Base-by-base conservation (phyloP, 2,888 invertebrate species). In the Caenorhabditis parvicauda region DNA sequence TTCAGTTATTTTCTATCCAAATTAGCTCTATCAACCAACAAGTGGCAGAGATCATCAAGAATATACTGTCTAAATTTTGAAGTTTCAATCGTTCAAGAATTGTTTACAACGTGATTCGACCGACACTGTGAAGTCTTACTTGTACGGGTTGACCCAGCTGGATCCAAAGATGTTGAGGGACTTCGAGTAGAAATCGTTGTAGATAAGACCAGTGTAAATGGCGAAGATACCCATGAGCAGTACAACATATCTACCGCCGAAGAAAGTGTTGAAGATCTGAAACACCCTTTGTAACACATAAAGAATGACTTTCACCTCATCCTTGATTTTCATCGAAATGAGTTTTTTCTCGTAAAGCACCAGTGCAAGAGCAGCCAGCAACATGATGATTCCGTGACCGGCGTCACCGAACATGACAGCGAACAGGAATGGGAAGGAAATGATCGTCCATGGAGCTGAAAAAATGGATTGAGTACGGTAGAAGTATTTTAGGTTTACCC, bases 371-470 rank as follows among this genome's bases (percentile, higher is more conserved):
- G 91, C 95, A 83, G 93, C 92, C 3, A 88, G 81, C 44, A 90
- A 88, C 92, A 98, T 91, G 51, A 96, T 85, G 0, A 89, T 44
- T 58, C 95, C 95, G 83, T 98, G 96, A 0, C 96, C 96, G 52
- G 89, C 85, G 85, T 98, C 96, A n/a, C 96, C 94, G 85, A 96
- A 96, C 95, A 96, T 96, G 72, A 95, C 90, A 71, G 92, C 91
- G 84, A 96, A 96, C 79, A 95, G 85, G 85, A 95, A 95, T 56
- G 95, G 95, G 83, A 96, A 95, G 7, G 95, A 93, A 56, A 96
- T 92, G 71, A 95, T 92, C 0, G 94, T 92, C 84, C 92, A 96
- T 0, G 93, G 92, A 0, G 94, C 91, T 86, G n/a, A n/a, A n/a
- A 87, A 5, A 81, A 60, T 53, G 46, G n/a, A 6, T 5, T 38